Evolutionary conservation across 2,797 vertebrate species (phyloP).

Genomic region (Smutsia temminckii): DNA sequence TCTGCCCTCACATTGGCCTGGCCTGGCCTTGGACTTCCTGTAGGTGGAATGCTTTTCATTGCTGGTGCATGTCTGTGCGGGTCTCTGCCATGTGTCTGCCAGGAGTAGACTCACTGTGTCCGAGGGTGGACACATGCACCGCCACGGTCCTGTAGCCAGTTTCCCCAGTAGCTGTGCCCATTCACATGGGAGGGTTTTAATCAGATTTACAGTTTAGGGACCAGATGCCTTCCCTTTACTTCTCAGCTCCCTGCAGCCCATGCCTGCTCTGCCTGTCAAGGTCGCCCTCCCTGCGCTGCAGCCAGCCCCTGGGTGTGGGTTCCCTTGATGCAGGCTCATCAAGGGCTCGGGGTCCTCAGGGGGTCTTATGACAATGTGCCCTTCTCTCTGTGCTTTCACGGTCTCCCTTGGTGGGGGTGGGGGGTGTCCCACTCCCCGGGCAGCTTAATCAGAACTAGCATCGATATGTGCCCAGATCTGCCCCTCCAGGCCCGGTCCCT

Average conservation of each 20-base stretch:
- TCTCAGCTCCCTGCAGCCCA: background rate
- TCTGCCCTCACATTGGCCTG: background rate
- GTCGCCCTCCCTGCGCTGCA: too few species aligned
- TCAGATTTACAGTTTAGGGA: background rate
- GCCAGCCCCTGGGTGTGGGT: background rate
- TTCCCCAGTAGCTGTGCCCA: background rate
- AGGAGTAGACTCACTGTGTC: fast-evolving
- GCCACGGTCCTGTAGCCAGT: fast-evolving
- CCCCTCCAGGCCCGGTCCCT: background rate
- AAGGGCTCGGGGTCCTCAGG: background rate
- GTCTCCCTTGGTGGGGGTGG: background rate
- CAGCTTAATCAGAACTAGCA: background rate
- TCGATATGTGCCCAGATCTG: background rate
- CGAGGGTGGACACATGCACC: fast-evolving
- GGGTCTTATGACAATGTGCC: fast-evolving
- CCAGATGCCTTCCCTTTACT: background rate
- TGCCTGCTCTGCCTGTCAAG: background rate
- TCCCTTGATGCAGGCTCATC: background rate
- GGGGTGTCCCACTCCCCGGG: background rate
- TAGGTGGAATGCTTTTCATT: background rate
- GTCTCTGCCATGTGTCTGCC: background rate
- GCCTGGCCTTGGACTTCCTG: background rate
- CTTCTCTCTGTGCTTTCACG: background rate
- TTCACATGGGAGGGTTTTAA: background rate
- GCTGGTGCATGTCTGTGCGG: fast-evolving